Evolutionary conservation across 2,113 vertebrate species (phyloP).

Genomic region (Indicator maculatus): DNA sequence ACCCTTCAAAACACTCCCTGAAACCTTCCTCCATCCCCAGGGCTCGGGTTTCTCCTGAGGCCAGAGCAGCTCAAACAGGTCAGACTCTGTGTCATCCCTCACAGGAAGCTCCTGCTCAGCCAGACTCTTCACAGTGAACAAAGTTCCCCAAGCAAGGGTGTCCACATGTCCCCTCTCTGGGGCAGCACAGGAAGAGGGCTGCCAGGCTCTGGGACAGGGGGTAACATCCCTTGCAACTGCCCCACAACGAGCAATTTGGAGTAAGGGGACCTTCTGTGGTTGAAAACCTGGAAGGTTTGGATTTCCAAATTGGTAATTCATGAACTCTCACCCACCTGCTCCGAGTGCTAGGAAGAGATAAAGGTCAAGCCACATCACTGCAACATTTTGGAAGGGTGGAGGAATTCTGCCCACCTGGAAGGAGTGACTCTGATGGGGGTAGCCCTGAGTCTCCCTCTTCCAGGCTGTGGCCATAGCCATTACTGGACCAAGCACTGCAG

Average conservation of each 20-base stretch:
- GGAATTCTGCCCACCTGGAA: neutral
- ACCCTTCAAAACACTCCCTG: neutral
- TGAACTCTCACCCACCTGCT: neutral
- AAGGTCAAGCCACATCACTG: rapidly evolving
- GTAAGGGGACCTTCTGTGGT: neutral
- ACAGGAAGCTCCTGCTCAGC: neutral
- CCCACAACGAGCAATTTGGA: neutral
- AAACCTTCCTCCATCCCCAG: neutral
- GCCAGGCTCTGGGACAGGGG: too few species aligned
- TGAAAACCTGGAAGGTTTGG: neutral
- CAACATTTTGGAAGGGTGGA: neutral
- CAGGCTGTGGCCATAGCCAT: neutral
- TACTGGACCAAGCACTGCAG: rapidly evolving
- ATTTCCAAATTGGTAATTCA: neutral
- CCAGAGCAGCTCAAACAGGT: neutral
- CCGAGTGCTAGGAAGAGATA: rapidly evolving
- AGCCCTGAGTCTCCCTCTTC: rapidly evolving
- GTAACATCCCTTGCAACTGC: neutral
- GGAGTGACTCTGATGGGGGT: neutral
- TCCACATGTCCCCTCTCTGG: neutral
- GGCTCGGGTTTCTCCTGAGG: neutral
- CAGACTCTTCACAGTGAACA: rapidly evolving
- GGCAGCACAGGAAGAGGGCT: neutral
- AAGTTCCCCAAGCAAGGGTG: too few species aligned
- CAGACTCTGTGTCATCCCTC: too few species aligned